These are phyloP conservation scores for Dolichotis patagonum DNA, from an alignment of 2,113 vertebrate species.

Conservation along the genomic window DNA sequence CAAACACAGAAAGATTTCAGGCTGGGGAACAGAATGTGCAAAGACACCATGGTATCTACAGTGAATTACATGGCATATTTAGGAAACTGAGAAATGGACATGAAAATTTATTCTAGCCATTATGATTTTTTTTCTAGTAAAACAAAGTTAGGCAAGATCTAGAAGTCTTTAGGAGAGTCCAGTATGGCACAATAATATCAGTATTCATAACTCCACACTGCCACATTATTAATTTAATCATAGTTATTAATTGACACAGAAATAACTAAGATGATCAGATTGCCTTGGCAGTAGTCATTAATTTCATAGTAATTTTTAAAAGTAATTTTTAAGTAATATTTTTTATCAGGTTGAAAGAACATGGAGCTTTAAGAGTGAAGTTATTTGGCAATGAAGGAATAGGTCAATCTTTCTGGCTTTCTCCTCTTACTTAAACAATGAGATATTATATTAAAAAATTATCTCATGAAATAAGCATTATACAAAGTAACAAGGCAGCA, in stretches of 20 bases:
- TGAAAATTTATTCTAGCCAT: background rate
- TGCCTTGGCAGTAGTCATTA: constrained; percentile 1
- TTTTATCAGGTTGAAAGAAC: background rate
- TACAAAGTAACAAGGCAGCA: background rate
- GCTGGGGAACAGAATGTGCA: background rate
- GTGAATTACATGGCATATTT: background rate
- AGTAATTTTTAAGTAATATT: constrained; percentile 38
- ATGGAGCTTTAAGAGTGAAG: background rate
- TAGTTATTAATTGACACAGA: constrained; percentile 1
- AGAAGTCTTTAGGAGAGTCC: background rate
- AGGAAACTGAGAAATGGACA: background rate
- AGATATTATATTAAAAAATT: background rate
- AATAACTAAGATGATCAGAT: constrained; percentile 10
- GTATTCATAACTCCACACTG: background rate
- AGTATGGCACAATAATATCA: background rate
- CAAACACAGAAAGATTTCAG: background rate
- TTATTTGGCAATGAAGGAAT: background rate
- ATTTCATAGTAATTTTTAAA: constrained; percentile 24
- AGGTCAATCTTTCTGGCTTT: background rate
- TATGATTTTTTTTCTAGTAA: background rate
- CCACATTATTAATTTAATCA: background rate
- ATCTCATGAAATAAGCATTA: background rate
- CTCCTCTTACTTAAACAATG: background rate
- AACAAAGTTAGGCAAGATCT: background rate
- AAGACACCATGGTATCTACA: background rate